Percentiles rank a stretch among this genome's conserved stretches.
Evolutionary conservation across 2,113 vertebrate genomes (phyloP).

Genomic region (Stictonetta naevosa): DNA sequence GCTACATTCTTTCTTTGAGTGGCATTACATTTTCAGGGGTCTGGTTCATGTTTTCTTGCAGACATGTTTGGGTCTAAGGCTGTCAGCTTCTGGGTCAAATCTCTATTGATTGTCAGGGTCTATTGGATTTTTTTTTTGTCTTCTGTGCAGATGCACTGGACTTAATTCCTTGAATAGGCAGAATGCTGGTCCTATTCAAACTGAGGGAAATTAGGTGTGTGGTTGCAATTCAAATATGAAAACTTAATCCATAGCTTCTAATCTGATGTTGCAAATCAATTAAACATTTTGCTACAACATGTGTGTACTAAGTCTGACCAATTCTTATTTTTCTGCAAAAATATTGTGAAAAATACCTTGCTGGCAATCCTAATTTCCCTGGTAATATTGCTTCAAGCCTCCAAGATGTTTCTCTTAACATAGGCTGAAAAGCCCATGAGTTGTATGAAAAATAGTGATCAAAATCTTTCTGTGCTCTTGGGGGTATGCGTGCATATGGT

Average conservation of each 20-base stretch:
- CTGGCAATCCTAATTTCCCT: not conserved
- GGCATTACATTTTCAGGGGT: not conserved
- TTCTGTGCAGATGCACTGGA: not conserved
- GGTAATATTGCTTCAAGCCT: not conserved
- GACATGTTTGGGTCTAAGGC: not conserved
- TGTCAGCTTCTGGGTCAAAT: not conserved
- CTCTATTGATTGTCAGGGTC: not conserved
- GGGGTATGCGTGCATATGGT: no score
- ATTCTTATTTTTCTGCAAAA: not conserved
- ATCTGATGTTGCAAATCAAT: not conserved
- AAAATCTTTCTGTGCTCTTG: not conserved
- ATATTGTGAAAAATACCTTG: not conserved
- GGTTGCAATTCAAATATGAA: not conserved
- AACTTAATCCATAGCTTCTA: not conserved
- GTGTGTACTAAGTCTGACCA: not conserved
- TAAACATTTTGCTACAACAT: not conserved
- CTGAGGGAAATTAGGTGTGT: not conserved
- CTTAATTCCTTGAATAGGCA: not conserved
- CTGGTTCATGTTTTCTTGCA: slow-evolving; percentile 15
- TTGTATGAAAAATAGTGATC: not conserved
- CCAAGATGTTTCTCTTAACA: not conserved
- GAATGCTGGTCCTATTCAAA: not conserved
- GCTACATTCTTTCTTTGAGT: not conserved
- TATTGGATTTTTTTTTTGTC: not conserved
- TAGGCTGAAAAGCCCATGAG: not conserved